phyloP scores from a whole-genome alignment of 2,888 invertebrate species.

The Cabera pusaria region DNA sequence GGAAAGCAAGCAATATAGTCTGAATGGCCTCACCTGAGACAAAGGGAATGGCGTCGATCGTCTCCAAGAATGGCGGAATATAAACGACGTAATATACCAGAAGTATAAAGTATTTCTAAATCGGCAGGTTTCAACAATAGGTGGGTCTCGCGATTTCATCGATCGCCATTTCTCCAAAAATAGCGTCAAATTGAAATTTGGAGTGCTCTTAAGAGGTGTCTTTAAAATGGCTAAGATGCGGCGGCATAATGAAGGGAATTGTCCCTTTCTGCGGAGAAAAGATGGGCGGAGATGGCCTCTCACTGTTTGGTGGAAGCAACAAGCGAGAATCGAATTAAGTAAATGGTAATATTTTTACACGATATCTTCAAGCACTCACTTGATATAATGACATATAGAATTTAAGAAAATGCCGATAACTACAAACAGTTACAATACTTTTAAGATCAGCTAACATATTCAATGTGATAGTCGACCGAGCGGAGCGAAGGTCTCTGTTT shows the following conservation, averaged over 20 bases:
- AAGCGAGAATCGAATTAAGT: constrained; percentile 1
- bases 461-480: too few relatives aligned
- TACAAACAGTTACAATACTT: too few relatives aligned
- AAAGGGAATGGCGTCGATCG: constrained; percentile 46
- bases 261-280: constrained; percentile 42
- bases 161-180: constrained; percentile 53
- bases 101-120: constrained; percentile 24
- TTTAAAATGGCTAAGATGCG: constrained; percentile 61
- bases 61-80: constrained; percentile 46
- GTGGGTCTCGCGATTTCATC: constrained; percentile 34
- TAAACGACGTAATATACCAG: constrained; percentile 42
- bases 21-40: constrained; percentile 51
- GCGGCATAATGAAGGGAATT: constrained; percentile 55
- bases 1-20: constrained; percentile 41
- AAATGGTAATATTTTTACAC: too few relatives aligned
- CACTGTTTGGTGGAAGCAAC: constrained; percentile 9
- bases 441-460: too few relatives aligned
- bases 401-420: too few relatives aligned
- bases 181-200: constrained; percentile 52
- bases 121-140: constrained; percentile 32
- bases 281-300: constrained; percentile 27
- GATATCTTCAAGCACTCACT: too few relatives aligned
- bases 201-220: constrained; percentile 61
- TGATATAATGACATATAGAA: too few relatives aligned
- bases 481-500: too few relatives aligned